Conservation (phyloP, 2,113 vertebrate species). For the Theristicus caerulescens region DNA sequence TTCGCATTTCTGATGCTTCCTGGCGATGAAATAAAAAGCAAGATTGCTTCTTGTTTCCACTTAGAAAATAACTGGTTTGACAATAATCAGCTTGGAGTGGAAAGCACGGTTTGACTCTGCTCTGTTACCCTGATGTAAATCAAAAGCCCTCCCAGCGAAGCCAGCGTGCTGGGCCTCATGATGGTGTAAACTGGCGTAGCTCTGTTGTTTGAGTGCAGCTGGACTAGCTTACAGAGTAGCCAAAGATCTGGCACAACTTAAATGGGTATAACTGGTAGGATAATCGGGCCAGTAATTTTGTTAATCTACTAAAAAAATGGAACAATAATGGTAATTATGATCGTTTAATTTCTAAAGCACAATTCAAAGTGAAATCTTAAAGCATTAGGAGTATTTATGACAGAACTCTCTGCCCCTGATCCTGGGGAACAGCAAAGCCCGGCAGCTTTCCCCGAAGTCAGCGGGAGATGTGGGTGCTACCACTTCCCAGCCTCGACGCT, state of each 20-base stretch:
- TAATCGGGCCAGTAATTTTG: not conserved
- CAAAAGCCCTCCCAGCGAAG: not conserved
- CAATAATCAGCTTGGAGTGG: not conserved
- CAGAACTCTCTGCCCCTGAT: not conserved
- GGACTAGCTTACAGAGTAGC: not conserved
- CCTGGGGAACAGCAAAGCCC: not conserved
- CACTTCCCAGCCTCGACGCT: not conserved
- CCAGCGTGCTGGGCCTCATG: not conserved
- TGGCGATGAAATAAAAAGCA: not conserved
- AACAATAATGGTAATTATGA: not conserved
- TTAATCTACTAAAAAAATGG: not conserved
- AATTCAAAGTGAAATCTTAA: not conserved
- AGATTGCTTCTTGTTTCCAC: slow-evolving; percentile 17
- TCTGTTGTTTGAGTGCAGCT: not conserved
- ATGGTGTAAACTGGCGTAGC: not conserved
- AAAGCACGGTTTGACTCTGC: not conserved
- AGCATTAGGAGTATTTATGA: not conserved
- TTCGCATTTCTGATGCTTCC: not conserved
- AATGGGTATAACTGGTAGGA: not conserved
- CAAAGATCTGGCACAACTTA: not conserved
- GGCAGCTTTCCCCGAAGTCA: not conserved
- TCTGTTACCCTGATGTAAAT: not conserved
- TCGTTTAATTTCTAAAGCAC: not conserved
- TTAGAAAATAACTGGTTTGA: not conserved
- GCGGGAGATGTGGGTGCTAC: not conserved